phyloP scores from a whole-genome alignment of 2,888 invertebrate species.

The Hipparchia sbordonii region DNA sequence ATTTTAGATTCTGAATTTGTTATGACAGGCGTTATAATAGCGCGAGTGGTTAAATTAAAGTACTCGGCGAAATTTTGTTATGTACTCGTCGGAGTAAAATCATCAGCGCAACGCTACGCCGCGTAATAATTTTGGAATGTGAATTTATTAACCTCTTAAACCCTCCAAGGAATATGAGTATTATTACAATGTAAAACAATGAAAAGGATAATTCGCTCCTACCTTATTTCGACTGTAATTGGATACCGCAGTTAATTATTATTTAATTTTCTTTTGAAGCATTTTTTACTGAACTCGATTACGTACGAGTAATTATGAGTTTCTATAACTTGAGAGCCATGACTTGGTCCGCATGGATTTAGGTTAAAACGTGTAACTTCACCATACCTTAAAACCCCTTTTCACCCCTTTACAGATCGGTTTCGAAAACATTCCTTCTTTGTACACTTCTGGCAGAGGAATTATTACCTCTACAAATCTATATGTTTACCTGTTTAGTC shows the following conservation, averaged over 20 bases:
- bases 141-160: conserved; percentile 20
- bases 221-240: conserved; percentile 11
- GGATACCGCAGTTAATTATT: background rate
- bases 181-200: background rate
- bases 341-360: background rate
- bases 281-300: too few relatives aligned
- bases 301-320: too few relatives aligned
- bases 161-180: conserved; percentile 8
- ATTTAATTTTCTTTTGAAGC: background rate
- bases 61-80: conserved; percentile 14
- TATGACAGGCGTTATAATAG: conserved; percentile 12
- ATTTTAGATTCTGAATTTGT: conserved; percentile 14
- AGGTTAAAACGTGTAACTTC: too few relatives aligned
- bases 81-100: conserved; percentile 11
- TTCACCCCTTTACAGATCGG: too few relatives aligned
- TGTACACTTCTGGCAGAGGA: too few relatives aligned
- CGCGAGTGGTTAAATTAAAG: conserved; percentile 4
- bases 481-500: too few relatives aligned
- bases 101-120: conserved; percentile 11
- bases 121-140: conserved; percentile 6
- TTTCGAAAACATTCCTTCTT: too few relatives aligned
- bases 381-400: too few relatives aligned
- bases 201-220: conserved; percentile 15
- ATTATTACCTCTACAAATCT: too few relatives aligned
- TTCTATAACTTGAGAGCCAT: too few relatives aligned